Conservation (phyloP, 1,140 invertebrate genomes). For the Bombus terrestris region DNA sequence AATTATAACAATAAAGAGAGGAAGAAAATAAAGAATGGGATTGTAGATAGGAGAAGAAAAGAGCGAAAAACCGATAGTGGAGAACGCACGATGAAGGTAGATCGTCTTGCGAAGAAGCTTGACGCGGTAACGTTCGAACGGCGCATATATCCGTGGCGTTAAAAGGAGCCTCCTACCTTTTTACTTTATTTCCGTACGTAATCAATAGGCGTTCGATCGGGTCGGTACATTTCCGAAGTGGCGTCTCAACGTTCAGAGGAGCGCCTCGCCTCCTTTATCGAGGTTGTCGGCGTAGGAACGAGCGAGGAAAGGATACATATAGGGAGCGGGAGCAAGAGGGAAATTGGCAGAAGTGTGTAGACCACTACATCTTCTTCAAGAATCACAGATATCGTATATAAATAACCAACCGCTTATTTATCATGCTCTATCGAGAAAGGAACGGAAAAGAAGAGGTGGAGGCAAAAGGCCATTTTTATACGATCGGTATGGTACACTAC, state of each 20-base stretch:
- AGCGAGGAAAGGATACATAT: neutral
- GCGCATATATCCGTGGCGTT: slow-evolving; percentile 2
- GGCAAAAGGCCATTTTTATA: neutral
- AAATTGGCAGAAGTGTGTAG: slow-evolving; percentile 12
- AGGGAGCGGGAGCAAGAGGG: neutral
- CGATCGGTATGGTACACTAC: neutral
- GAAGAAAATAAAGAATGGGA: no score
- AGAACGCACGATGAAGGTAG: neutral
- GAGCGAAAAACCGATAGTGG: neutral
- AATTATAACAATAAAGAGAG: no score
- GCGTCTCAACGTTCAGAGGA: slow-evolving; percentile 22
- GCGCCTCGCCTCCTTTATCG: slow-evolving; percentile 30
- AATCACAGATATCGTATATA: slow-evolving; percentile 49
- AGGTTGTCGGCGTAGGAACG: neutral
- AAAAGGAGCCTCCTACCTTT: slow-evolving; percentile 47
- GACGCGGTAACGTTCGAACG: no score
- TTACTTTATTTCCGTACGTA: slow-evolving; percentile 64
- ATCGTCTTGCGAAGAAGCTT: no score
- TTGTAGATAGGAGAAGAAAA: no score
- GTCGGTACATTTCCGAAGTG: slow-evolving; percentile 59
- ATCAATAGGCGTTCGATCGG: slow-evolving; percentile 66
- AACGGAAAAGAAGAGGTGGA: neutral
- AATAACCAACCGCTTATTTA: slow-evolving; percentile 60
- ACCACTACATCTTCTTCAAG: slow-evolving; percentile 25
- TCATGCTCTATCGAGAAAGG: slow-evolving; percentile 22